Percentiles rank a stretch among this genome's conserved stretches.
Evolutionary conservation across 2,113 vertebrate genomes (phyloP).

Genomic region (Pygoscelis antarcticus): DNA sequence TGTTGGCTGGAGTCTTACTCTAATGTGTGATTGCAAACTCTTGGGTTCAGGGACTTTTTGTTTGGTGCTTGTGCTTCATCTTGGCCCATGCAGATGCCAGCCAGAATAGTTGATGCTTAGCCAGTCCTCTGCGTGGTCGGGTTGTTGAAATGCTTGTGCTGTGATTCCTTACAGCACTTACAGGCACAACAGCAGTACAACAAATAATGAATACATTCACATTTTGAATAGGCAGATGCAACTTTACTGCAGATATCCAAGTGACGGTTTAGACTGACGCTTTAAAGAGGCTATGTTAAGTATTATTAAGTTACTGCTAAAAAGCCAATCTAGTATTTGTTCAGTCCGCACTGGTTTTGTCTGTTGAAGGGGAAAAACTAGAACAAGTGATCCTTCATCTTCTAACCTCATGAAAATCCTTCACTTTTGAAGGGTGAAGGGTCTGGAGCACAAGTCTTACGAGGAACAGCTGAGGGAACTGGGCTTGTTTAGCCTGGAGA

Average conservation of each 20-base stretch:
- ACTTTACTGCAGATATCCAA: background rate
- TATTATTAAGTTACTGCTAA: background rate
- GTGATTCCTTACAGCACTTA: background rate
- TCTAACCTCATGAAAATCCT: background rate
- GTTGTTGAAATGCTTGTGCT: background rate
- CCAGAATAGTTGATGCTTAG: background rate
- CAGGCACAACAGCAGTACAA: background rate
- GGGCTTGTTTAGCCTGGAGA: background rate
- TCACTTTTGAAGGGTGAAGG: too few relatives aligned
- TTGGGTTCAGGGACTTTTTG: background rate
- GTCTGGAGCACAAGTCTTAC: rapidly evolving
- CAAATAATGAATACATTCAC: background rate
- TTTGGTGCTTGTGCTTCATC: background rate
- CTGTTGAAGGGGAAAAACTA: background rate
- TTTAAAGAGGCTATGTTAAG: background rate
- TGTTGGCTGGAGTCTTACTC: background rate
- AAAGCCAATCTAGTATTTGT: background rate
- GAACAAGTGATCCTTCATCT: background rate
- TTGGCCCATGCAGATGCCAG: background rate
- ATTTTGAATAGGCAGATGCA: background rate
- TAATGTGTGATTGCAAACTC: background rate
- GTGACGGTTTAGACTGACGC: background rate
- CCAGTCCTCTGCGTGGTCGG: too few relatives aligned
- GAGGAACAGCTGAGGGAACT: rapidly evolving
- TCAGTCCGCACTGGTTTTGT: background rate